Conservation (phyloP, 2,113 vertebrate genomes). For the Ciconia boyciana region DNA sequence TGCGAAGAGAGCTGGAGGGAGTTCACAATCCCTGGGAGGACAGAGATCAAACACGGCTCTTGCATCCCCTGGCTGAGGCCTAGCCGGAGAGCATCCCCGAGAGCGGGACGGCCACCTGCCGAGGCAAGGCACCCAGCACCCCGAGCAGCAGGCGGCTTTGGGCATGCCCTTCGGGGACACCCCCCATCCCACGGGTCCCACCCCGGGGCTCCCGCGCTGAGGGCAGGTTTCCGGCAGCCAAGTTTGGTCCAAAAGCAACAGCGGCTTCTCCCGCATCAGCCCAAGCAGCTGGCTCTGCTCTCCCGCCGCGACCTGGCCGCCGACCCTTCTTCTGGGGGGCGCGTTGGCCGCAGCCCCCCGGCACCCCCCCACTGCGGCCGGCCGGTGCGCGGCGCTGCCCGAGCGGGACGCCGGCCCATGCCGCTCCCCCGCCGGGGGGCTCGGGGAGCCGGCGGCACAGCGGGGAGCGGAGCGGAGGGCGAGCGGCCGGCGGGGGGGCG, state of each 20-base stretch:
- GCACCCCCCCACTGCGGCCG: no score
- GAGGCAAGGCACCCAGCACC: not conserved
- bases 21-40: not conserved
- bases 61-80: not conserved
- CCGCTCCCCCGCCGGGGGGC: not conserved
- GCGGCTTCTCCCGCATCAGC: not conserved
- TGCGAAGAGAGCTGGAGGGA: not conserved
- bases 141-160: not conserved
- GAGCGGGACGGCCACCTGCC: not conserved
- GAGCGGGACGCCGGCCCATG: not conserved
- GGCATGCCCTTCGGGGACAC: not conserved
- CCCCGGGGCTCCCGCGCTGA: not conserved
- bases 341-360: not conserved
- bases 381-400: not conserved
- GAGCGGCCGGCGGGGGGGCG: not conserved
- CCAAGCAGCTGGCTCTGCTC: not conserved
- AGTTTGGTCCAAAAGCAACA: not conserved
- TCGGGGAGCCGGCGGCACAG: not conserved
- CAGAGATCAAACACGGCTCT: not conserved
- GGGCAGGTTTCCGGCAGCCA: not conserved
- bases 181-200: not conserved
- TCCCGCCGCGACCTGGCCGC: no score
- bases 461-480: not conserved
- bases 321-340: not conserved
- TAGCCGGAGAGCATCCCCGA: not conserved